phyloP scores from a whole-genome alignment of 2,113 vertebrate genomes.

The Maccullochella peelii region DNA sequence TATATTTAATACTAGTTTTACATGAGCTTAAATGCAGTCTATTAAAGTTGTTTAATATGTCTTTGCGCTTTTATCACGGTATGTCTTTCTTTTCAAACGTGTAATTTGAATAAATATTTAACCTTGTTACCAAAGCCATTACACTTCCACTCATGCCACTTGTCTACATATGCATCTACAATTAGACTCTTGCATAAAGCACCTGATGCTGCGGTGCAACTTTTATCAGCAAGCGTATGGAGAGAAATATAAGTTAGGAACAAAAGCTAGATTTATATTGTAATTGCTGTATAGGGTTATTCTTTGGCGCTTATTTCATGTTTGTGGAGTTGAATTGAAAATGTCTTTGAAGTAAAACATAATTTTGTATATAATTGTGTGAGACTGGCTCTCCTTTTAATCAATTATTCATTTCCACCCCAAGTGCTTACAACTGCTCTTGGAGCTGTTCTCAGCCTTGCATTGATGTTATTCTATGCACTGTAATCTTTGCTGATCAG shows the following conservation, averaged over 20 bases:
- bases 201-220: neutral
- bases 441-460: neutral
- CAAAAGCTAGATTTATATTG: neutral
- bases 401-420: neutral
- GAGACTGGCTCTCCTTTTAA: neutral
- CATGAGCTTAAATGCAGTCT: slow-evolving; percentile 12
- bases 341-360: slow-evolving; percentile 69
- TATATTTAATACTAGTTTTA: slow-evolving; percentile 32
- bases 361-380: slow-evolving; percentile 55
- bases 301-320: neutral
- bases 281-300: neutral
- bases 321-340: slow-evolving; percentile 35
- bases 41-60: neutral
- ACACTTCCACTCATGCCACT: neutral
- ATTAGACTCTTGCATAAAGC: neutral
- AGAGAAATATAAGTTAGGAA: neutral
- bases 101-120: slow-evolving; percentile 38
- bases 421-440: neutral
- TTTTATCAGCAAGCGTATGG: neutral
- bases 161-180: neutral
- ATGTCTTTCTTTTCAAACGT: neutral
- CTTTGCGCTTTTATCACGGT: neutral
- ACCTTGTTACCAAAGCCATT: slow-evolving; percentile 57
- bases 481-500: neutral
- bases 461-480: neutral